These are phyloP conservation scores for Silurus aristotelis DNA, from an alignment of 2,797 vertebrate genomes.

Conservation along the genomic window DNA sequence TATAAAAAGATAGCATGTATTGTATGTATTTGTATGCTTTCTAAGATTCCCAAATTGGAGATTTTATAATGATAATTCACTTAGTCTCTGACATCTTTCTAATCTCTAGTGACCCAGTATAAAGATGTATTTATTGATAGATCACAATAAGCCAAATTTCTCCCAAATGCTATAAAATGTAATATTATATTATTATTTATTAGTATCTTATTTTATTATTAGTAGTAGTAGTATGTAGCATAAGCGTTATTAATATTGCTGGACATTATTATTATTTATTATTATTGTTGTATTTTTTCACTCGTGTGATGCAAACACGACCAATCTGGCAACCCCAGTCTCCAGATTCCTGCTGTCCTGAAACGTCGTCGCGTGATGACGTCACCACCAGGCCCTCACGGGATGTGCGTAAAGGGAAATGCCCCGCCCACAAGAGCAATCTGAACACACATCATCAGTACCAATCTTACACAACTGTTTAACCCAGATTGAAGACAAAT, in stretches of 20 bases:
- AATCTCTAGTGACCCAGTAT: not conserved
- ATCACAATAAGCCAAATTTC: not conserved
- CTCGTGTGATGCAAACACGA: fast-evolving
- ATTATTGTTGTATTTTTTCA: too few species aligned
- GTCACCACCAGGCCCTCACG: not conserved
- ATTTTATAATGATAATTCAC: not conserved
- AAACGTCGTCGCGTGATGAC: conserved; percentile 54
- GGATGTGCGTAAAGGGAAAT: not conserved
- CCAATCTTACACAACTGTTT: not conserved
- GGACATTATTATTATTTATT: too few species aligned
- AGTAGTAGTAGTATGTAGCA: too few species aligned
- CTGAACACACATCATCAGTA: not conserved
- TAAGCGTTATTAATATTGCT: too few species aligned
- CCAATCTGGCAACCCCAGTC: conserved; percentile 22
- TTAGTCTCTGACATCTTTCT: not conserved
- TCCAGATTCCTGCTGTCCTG: conserved; percentile 58
- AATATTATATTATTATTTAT: too few species aligned
- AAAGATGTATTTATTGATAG: not conserved
- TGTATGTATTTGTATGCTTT: not conserved
- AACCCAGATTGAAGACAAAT: not conserved
- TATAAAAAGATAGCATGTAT: not conserved
- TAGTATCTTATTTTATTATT: too few species aligned
- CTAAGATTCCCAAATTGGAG: not conserved
- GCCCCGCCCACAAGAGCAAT: conserved; percentile 20
- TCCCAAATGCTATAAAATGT: too few species aligned